A percentile compares a stretch with the other conserved stretches of the same genome.
Evolutionary conservation across 2,888 invertebrate genomes (phyloP).

Genomic region (Arge pagana): DNA sequence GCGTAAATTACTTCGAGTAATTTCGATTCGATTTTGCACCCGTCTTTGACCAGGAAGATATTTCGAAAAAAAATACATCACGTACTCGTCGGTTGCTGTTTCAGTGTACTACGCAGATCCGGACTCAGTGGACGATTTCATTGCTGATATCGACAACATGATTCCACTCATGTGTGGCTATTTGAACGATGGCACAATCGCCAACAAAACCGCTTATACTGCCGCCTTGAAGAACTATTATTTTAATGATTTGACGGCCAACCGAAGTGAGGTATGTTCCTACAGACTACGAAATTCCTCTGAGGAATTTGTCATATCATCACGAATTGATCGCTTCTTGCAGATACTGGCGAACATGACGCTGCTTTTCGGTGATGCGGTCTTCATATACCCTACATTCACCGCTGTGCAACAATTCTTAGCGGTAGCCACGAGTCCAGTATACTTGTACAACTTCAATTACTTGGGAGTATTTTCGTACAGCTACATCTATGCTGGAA

Average conservation of each 20-base stretch:
- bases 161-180: background rate
- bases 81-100: background rate
- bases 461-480: constrained; percentile 31
- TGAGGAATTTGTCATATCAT: background rate
- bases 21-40: too few relatives aligned
- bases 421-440: constrained; percentile 1
- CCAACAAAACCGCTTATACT: background rate
- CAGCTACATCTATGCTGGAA: background rate
- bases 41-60: constrained; percentile 2
- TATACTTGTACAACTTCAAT: constrained; percentile 30
- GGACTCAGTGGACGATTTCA: background rate
- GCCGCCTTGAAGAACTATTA: background rate
- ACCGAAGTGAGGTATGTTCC: background rate
- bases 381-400: constrained; percentile 29
- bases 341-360: constrained; percentile 29
- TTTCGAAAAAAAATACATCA: background rate
- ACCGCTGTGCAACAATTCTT: background rate
- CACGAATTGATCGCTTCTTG: background rate
- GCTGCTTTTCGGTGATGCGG: constrained; percentile 27
- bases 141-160: background rate
- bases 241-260: background rate
- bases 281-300: background rate
- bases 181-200: background rate
- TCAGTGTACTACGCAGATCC: background rate
- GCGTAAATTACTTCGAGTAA: too few relatives aligned